Base-by-base conservation (phyloP, 1,140 invertebrate species). In the Ceratina calcarata region DNA sequence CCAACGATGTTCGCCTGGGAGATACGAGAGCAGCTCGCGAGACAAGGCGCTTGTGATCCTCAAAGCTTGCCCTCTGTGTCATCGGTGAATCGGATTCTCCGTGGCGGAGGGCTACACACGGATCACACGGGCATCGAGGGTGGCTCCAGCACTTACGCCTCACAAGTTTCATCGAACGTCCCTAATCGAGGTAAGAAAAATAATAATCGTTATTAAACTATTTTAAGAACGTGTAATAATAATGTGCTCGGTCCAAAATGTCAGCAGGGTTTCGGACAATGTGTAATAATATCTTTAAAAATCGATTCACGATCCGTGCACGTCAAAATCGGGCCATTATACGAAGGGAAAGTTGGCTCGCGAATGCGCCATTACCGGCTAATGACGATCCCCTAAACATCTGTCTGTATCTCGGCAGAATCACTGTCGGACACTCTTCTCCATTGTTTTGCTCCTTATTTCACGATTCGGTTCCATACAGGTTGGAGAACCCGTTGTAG, bases 1-100 rank as follows among this genome's bases (percentile, higher is more conserved):
- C 97, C 97, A 0, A 96, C 96, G 7, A 96, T 98, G 95, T 98
- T 98, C 88, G 97, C 97, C 15, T 98, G 97, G 97, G 98, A 98
- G 93, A 98, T 98, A 67, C 94, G 97, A 0, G 97, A 98, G 89
- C 95, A 97, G 84, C 93, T 98, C 72, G 95, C 97, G 18, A 95
- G 96, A 16, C 97, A 98, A 88, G 94, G 97, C 60, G 95, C 97
- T 69, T 98, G 97, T 89, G 97, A 98, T 90, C 96, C 96, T 0
- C 95, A 96, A 89, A 96, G 96, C 64, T 97, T 99, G 82, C 98
- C 98, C 1, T 98, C 97, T 53, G 98, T 99, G 58, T 98, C 97
- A 74, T 98, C 98, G 13, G 98, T 99, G 64, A 99, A 99, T 93
- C 94, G 98, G 80, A 99, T 99, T 87, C 95, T 99, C 49, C 94